phyloP scores from a whole-genome alignment of 2,888 invertebrate genomes.

The Hetaerina titia region DNA sequence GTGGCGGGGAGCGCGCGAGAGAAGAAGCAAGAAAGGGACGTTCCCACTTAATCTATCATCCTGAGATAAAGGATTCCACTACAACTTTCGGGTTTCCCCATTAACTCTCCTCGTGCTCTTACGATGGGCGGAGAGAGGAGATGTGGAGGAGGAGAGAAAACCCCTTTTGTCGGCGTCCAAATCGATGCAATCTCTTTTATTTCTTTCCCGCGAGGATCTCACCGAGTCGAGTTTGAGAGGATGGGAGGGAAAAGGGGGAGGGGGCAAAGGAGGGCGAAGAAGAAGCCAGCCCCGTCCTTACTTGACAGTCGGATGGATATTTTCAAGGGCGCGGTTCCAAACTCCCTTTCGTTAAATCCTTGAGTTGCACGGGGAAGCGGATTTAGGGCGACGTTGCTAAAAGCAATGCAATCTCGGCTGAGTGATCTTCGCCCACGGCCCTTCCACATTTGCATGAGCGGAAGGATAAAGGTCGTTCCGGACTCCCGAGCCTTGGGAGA shows the following conservation, averaged over 20 bases:
- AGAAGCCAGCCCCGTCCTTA: neutral
- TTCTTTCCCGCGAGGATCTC: no score
- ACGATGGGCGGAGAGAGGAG: neutral
- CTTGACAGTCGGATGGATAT: neutral
- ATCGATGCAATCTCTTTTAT: neutral
- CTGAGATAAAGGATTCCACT: conserved; percentile 17
- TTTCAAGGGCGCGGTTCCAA: conserved; percentile 10
- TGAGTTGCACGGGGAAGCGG: neutral
- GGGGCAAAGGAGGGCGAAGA: neutral
- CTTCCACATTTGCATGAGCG: neutral
- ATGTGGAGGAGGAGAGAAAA: neutral
- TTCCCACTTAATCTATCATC: neutral
- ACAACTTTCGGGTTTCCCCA: conserved; percentile 4
- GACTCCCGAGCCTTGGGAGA: conserved; percentile 17
- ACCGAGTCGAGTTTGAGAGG: no score
- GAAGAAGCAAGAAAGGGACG: neutral
- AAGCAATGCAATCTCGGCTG: conserved; percentile 6
- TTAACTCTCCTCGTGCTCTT: neutral
- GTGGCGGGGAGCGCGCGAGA: neutral
- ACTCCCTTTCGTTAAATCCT: conserved; percentile 6
- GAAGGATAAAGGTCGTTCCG: neutral
- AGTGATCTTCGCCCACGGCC: neutral
- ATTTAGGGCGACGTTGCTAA: neutral
- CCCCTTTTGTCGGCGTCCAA: neutral
- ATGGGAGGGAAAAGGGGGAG: neutral